These are phyloP conservation scores for Acanthosepion pharaonis DNA, from an alignment of 2,888 invertebrate species.

Conservation along the genomic window DNA sequence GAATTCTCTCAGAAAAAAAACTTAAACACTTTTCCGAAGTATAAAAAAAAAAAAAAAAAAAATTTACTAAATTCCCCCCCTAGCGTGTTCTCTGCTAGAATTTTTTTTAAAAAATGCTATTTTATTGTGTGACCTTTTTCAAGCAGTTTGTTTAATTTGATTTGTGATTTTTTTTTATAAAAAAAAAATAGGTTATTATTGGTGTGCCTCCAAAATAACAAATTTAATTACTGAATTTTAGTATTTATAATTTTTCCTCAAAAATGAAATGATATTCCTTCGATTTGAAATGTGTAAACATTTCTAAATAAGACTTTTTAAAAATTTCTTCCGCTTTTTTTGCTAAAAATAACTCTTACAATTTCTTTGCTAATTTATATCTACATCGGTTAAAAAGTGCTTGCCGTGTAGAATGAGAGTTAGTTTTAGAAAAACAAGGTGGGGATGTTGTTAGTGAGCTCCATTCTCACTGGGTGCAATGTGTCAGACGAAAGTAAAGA, in stretches of 20 bases:
- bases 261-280: neutral
- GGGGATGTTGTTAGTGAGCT: too few relatives aligned
- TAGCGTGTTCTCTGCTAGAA: neutral
- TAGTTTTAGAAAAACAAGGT: too few relatives aligned
- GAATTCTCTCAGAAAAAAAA: neutral
- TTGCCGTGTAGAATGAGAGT: too few relatives aligned
- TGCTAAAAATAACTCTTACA: too few relatives aligned
- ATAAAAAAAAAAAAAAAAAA: neutral
- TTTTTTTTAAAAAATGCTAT: neutral
- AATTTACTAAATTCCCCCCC: neutral
- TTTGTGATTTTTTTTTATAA: neutral
- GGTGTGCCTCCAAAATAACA: neutral
- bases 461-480: too few relatives aligned
- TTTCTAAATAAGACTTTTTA: too few relatives aligned
- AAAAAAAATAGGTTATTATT: neutral
- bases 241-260: neutral
- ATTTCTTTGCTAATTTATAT: too few relatives aligned
- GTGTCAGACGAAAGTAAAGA: too few relatives aligned
- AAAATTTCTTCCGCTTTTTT: too few relatives aligned
- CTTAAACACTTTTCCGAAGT: neutral
- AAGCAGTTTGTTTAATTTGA: neutral
- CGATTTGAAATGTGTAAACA: neutral
- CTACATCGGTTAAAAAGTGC: too few relatives aligned
- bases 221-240: neutral
- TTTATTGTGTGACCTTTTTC: neutral